Evolutionary conservation across 2,797 vertebrate species (phyloP), one percentile per base, ranked within the genome.

Genomic region (Aratinga solstitialis): DNA sequence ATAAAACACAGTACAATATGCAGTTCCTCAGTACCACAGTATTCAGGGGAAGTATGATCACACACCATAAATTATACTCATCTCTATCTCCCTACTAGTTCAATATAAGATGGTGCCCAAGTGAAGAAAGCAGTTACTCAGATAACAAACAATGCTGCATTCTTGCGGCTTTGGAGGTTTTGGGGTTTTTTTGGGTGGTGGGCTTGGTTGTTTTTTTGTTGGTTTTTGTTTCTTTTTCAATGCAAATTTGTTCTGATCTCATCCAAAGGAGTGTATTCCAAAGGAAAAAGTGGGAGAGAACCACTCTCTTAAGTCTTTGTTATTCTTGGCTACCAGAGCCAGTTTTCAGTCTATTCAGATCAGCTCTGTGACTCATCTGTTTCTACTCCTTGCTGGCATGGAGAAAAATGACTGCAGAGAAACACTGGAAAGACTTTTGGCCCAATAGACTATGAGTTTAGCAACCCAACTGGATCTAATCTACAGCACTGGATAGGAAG

Each of bases 371-470:
- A 91, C 87, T 94, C 89, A 67, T 94, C 74, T 88, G 36, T 88
- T 94, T 93, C 89, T 94, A 58, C 40, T 83, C 34, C 29, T 94
- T 92, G 79, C 91, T 96, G 77, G 69, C 87, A 79, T 65, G 53
- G 68, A 85, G 75, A 87, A 50, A 89, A 93, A 95, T 89, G 83
- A 78, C 17, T 72, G 26, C 59, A 54, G 12, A 75, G 87, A 92
- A 93, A 84, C 73, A 90, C 59, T 69, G 59, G 63, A 90, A 87
- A 91, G 69, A n/a, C 24, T 81, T 85, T 36, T 26, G 9, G 19
- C 75, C 36, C 29, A 91, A 59, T 1, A 54, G 45, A 22, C 34
- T 50, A 56, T 42, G 36, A 65, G 29, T 92, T 87, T 78, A 81
- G 21, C 26, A 77, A 21, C 13, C 19, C 5, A 20, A 22, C 11